Evolutionary conservation across 2,113 vertebrate species (phyloP), one percentile per base, ranked within the genome.

Genomic region (Theristicus caerulescens): DNA sequence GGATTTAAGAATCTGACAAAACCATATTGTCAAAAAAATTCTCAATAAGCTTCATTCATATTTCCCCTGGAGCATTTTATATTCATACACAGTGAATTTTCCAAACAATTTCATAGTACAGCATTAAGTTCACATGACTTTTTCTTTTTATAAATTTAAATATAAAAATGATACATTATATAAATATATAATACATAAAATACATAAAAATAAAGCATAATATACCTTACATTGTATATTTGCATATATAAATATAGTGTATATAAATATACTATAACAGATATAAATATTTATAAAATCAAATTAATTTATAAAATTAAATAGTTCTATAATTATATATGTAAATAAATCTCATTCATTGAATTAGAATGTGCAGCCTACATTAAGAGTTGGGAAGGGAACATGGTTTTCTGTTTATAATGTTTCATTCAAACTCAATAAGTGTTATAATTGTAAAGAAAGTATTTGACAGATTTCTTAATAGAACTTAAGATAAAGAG

Each of bases 241-340:
- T 93, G 78, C 62, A 86, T 83, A 46, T 34, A 86, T 52, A 88
- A 84, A 82, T 27, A 25, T 10, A 64, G 72, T 17, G 34, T 22
- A 78, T 62, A 69, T 73, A 90, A 87, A 94, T 65, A 74, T 9
- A 77, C 22, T 47, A 57, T 84, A 52, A 22, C 20, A 65, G 69
- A 67, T 49, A 94, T 89, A 94, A 97, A 97, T 91, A 93, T 95
- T 96, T 96, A 93, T 93, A 78, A 87, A 96, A 90, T 70, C 32
- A 90, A 88, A 57, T 51, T 86, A 40, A 79, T 83, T 83, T 94
- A 87, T 85, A 93, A 87, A 84, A 78, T 84, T 74, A 94, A 94
- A 87, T 92, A 95, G 91, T 92, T 90, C 67, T 66, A 94, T 78
- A 94, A 94, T 94, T 93, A 96, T 6, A 82, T 77, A 94, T 94